Conservation (phyloP, 1,140 invertebrate species). For the Ceratosolen solmsi region DNA sequence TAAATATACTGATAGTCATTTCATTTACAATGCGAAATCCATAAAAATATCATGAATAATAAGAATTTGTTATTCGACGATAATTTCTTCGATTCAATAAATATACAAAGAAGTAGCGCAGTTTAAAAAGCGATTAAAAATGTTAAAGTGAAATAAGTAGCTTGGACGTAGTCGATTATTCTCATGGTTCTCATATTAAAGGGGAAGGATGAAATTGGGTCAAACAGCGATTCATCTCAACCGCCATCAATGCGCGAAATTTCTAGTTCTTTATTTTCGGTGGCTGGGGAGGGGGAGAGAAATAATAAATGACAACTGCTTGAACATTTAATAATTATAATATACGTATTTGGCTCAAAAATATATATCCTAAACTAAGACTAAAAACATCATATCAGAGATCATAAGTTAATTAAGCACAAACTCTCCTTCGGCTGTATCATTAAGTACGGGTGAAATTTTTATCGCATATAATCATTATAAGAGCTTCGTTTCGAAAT, state of each 20-base stretch:
- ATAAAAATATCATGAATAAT: not conserved
- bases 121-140: conserved; percentile 5
- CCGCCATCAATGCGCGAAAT: conserved; percentile 29
- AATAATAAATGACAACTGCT: too few relatives aligned
- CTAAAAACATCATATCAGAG: not conserved
- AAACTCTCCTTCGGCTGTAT: not conserved
- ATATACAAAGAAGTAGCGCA: not conserved
- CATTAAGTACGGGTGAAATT: not conserved
- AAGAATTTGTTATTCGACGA: not conserved
- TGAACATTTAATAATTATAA: not conserved
- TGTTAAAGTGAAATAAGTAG: not conserved
- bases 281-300: not conserved
- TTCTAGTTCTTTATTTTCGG: not conserved
- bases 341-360: not conserved
- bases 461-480: not conserved
- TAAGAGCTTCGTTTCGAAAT: not conserved
- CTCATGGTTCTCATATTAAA: not conserved
- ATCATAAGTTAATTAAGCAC: not conserved
- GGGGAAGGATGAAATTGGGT: conserved; percentile 61
- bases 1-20: not conserved
- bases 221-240: conserved; percentile 67
- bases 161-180: not conserved
- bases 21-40: not conserved
- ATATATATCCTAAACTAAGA: not conserved
- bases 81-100: not conserved